Percentiles rank a stretch among this genome's conserved stretches.
Conservation (phyloP, 1,140 invertebrate species). For the Eumeta japonica region DNA sequence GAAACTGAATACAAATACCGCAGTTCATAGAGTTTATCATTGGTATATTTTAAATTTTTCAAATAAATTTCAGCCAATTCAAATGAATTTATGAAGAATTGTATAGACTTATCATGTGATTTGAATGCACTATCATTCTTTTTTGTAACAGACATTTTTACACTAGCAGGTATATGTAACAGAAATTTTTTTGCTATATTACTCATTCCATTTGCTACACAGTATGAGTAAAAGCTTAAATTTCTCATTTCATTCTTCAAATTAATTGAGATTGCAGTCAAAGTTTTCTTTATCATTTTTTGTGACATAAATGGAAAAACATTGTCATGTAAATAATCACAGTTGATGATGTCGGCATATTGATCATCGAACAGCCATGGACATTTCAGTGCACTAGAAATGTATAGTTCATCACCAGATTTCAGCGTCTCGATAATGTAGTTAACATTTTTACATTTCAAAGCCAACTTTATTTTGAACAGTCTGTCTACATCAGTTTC, state of each 20-base stretch:
- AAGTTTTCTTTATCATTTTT: conserved; percentile 8
- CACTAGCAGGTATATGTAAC: conserved; percentile 8
- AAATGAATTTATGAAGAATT: conserved; percentile 18
- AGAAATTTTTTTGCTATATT: conserved; percentile 8
- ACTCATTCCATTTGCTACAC: background rate
- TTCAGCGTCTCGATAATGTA: conserved; percentile 8
- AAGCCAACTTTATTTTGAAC: conserved; percentile 9
- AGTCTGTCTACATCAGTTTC: conserved; percentile 6
- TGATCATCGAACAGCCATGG: conserved; percentile 9
- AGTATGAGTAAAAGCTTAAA: conserved; percentile 7
- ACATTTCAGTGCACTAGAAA: conserved; percentile 9
- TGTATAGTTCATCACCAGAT: conserved; percentile 8
- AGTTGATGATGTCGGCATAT: conserved; percentile 6
- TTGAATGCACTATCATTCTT: conserved; percentile 1
- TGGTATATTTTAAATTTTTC: too few relatives aligned
- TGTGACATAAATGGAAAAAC: conserved; percentile 12
- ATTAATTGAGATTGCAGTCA: conserved; percentile 3
- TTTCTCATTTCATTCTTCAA: conserved; percentile 5
- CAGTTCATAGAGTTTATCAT: conserved; percentile 8
- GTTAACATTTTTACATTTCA: conserved; percentile 5
- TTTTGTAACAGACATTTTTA: conserved; percentile 14
- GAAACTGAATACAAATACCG: conserved; percentile 16
- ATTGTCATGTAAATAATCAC: conserved; percentile 8
- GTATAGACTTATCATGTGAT: conserved; percentile 3
- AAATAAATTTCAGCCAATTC: conserved; percentile 11